A percentile compares a stretch with the other conserved stretches of the same genome.
These are phyloP conservation scores for Venustoraphidia nigricollis DNA, from an alignment of 2,888 invertebrate genomes.

Conservation along the genomic window DNA sequence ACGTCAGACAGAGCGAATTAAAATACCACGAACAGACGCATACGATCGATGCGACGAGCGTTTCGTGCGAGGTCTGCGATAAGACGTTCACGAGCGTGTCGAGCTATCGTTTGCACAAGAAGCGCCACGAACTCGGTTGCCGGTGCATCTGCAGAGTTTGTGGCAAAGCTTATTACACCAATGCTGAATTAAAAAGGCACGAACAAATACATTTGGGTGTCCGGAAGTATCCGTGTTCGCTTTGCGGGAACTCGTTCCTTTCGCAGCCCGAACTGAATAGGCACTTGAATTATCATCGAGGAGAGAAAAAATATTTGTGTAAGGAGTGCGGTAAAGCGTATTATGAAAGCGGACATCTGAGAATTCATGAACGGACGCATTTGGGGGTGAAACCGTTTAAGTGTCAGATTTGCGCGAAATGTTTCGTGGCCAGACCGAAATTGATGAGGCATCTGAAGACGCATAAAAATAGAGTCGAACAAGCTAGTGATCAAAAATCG, in stretches of 20 bases:
- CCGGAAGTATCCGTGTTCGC: slow-evolving; percentile 19
- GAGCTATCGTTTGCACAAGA: slow-evolving; percentile 20
- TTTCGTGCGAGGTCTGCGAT: slow-evolving; percentile 18
- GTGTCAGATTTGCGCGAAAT: slow-evolving; percentile 21
- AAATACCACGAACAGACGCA: slow-evolving; percentile 18
- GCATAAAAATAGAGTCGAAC: slow-evolving; percentile 13
- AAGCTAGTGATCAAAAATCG: slow-evolving; percentile 1
- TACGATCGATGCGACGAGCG: slow-evolving; percentile 8
- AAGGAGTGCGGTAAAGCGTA: slow-evolving; percentile 20
- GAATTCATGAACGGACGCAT: slow-evolving; percentile 22
- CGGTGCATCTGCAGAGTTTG: slow-evolving; percentile 19
- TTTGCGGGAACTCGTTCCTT: slow-evolving; percentile 21
- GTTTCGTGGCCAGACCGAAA: slow-evolving; percentile 22
- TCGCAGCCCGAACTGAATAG: slow-evolving; percentile 21
- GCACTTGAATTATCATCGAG: slow-evolving; percentile 22
- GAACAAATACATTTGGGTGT: slow-evolving; percentile 19
- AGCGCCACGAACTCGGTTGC: slow-evolving; percentile 19
- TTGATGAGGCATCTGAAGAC: slow-evolving; percentile 20
- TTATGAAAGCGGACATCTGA: slow-evolving; percentile 22
- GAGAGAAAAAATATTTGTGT: slow-evolving; percentile 20
- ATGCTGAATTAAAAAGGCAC: slow-evolving; percentile 21
- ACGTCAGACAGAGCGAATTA: slow-evolving; percentile 14
- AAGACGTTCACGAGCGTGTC: slow-evolving; percentile 19
- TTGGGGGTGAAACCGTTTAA: slow-evolving; percentile 22
- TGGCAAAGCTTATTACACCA: slow-evolving; percentile 20